These are phyloP conservation scores for Diachasma alloeum DNA, from an alignment of 1,140 invertebrate genomes.

Conservation along the genomic window DNA sequence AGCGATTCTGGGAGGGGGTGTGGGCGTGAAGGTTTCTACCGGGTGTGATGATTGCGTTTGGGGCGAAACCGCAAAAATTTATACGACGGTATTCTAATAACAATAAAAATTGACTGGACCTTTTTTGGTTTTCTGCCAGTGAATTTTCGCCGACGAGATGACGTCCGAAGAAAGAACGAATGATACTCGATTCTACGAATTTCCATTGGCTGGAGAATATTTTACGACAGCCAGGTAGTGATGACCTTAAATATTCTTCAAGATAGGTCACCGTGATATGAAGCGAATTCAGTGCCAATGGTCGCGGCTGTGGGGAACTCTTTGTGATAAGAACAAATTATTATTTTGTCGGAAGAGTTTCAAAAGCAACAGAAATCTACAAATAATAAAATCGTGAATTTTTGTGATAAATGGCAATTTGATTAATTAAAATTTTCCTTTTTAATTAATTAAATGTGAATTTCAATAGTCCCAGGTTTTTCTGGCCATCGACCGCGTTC, in stretches of 20 bases:
- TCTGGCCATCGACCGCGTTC: too few species aligned
- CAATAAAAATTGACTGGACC: background rate
- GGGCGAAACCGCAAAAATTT: background rate
- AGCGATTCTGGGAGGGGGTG: background rate
- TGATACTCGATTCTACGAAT: background rate
- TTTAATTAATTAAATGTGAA: too few species aligned
- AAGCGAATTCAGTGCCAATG: slow-evolving; percentile 39
- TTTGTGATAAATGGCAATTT: too few species aligned
- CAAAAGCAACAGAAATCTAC: too few species aligned
- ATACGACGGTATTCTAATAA: background rate
- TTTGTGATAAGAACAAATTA: slow-evolving; percentile 20
- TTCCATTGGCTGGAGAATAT: slow-evolving; percentile 1
- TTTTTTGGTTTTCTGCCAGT: too few species aligned
- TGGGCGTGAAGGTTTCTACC: slow-evolving; percentile 19
- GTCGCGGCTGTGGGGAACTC: background rate
- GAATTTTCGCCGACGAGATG: background rate
- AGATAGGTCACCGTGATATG: slow-evolving; percentile 48
- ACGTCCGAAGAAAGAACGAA: background rate
- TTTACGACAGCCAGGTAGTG: background rate
- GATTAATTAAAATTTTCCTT: too few species aligned
- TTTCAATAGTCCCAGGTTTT: too few species aligned
- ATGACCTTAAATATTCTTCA: slow-evolving; percentile 36
- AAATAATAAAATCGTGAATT: too few species aligned
- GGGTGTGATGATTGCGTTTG: slow-evolving; percentile 12
- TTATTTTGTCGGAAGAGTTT: too few species aligned